Conservation (phyloP, 2,888 invertebrate genomes). For the Calameuta filiformis region DNA sequence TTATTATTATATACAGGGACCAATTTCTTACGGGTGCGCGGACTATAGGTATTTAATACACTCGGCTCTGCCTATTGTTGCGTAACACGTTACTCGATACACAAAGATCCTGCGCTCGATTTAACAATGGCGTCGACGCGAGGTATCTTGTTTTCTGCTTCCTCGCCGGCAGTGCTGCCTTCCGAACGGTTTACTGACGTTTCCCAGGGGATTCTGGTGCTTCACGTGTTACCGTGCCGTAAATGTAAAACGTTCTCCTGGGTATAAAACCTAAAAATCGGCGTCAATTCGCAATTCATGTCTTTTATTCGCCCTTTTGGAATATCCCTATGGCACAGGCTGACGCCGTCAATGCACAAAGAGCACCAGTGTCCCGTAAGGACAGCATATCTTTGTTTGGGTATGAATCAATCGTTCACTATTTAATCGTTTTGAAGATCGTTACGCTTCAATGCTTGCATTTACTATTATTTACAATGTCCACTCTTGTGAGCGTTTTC, state of each 20-base stretch:
- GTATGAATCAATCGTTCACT: not conserved
- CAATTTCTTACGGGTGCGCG: not conserved
- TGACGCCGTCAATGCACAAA: slow-evolving; percentile 38
- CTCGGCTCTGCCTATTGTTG: not conserved
- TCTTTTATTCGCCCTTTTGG: not conserved
- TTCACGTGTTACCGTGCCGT: not conserved
- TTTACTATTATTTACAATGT: not conserved
- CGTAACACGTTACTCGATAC: not conserved
- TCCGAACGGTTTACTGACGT: not conserved
- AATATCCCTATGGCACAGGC: not conserved
- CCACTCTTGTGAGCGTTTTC: not conserved
- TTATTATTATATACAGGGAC: not conserved
- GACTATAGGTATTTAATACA: not conserved
- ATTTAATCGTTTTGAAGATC: not conserved
- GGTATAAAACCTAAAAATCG: not conserved
- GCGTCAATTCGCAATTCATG: not conserved
- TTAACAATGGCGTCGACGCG: not conserved
- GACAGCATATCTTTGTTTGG: not conserved
- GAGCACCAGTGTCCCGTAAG: slow-evolving; percentile 47
- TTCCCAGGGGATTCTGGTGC: not conserved
- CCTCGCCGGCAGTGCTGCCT: not conserved
- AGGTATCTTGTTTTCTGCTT: not conserved
- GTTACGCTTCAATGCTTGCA: not conserved
- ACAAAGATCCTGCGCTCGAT: not conserved
- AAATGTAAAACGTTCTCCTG: not conserved